phyloP scores from a whole-genome alignment of 2,888 invertebrate genomes.

The Gari tellinella region DNA sequence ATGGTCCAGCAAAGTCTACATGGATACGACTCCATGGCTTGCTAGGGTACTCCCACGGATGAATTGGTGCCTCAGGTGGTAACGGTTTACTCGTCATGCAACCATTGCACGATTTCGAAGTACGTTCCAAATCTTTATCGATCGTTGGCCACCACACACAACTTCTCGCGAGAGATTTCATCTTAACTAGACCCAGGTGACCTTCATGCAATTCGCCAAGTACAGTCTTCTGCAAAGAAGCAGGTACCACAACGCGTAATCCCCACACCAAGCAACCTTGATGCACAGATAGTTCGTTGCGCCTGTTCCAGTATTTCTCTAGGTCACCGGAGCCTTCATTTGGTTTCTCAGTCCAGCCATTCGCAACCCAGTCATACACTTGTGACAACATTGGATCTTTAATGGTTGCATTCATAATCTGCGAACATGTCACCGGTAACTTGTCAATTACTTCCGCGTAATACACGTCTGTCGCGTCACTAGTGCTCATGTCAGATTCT shows the following conservation, averaged over 20 bases:
- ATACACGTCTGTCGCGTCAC: no score
- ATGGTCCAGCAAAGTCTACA: constrained; percentile 66
- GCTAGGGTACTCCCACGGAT: constrained; percentile 47
- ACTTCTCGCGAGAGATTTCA: constrained; percentile 58
- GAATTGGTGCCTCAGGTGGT: constrained; percentile 62
- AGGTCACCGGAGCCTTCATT: no score
- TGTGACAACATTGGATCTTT: no score
- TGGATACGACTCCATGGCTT: constrained; percentile 64
- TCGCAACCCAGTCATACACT: no score
- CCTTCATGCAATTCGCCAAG: constrained; percentile 21
- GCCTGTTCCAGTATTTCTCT: no score
- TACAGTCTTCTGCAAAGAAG: background rate
- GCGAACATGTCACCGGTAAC: no score
- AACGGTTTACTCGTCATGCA: constrained; percentile 50
- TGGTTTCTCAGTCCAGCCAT: no score
- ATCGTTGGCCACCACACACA: constrained; percentile 67
- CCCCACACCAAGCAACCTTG: constrained; percentile 9
- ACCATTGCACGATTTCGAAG: constrained; percentile 20
- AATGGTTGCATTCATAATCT: no score
- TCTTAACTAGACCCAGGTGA: constrained; percentile 58
- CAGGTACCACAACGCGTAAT: background rate
- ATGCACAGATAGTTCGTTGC: no score
- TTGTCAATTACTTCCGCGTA: no score
- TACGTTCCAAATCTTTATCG: constrained; percentile 43
- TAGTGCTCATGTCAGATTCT: no score